phyloP scores from a whole-genome alignment of 2,888 invertebrate genomes.

The Megamerina dolium region DNA sequence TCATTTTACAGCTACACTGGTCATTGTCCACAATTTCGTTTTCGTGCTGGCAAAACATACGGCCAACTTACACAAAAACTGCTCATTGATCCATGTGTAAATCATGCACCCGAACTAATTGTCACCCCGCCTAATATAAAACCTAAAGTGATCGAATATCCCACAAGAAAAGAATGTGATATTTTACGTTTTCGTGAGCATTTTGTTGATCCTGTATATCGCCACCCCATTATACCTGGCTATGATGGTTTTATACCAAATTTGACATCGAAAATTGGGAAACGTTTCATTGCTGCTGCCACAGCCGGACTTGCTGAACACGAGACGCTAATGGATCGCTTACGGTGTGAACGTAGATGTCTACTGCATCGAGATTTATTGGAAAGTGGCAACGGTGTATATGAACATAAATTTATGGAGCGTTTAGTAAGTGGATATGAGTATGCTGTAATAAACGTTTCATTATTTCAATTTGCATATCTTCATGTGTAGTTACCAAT shows the following conservation, averaged over 20 bases:
- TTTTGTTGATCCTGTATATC: slow-evolving; percentile 63
- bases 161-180: slow-evolving; percentile 62
- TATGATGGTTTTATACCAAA: slow-evolving; percentile 65
- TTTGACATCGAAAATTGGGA: slow-evolving; percentile 61
- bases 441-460: background rate
- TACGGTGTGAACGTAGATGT: slow-evolving; percentile 51
- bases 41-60: slow-evolving; percentile 68
- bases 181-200: slow-evolving; percentile 59
- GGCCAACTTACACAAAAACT: slow-evolving; percentile 69
- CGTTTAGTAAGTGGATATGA: slow-evolving; percentile 28
- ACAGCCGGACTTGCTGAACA: slow-evolving; percentile 69
- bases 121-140: slow-evolving; percentile 52
- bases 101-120: slow-evolving; percentile 65
- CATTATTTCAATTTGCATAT: background rate
- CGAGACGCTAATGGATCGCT: slow-evolving; percentile 57
- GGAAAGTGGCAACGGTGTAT: slow-evolving; percentile 33
- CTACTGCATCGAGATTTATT: slow-evolving; percentile 35
- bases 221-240: slow-evolving; percentile 68
- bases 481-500: slow-evolving; percentile 55
- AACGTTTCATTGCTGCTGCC: slow-evolving; percentile 65
- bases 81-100: slow-evolving; percentile 65
- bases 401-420: slow-evolving; percentile 37
- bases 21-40: slow-evolving; percentile 69
- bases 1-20: slow-evolving; percentile 71
- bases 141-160: slow-evolving; percentile 47